Conservation (phyloP, 1,140 invertebrate genomes). For the Hylyphantes graminicola region DNA sequence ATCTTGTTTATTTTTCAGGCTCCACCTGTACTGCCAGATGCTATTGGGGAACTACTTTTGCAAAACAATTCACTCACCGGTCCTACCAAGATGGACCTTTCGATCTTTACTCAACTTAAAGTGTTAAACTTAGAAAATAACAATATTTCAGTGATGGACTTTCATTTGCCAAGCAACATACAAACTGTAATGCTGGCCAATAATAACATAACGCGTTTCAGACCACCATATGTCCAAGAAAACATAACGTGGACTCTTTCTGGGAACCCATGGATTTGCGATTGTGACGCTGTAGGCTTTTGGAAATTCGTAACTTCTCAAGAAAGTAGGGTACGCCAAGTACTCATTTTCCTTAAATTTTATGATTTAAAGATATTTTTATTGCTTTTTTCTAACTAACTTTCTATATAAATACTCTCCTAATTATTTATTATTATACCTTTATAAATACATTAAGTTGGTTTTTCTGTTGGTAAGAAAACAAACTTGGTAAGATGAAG, state of each 20-base stretch:
- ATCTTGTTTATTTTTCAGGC: background rate
- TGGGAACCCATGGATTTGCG: constrained; percentile 39
- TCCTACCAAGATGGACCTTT: background rate
- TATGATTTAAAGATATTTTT: background rate
- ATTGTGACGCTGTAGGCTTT: constrained; percentile 28
- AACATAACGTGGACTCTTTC: constrained; percentile 12
- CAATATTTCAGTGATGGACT: background rate
- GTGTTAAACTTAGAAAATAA: constrained; percentile 23
- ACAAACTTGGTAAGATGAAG: no score
- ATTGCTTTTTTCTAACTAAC: no score
- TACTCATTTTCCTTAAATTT: background rate
- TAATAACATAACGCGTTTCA: constrained; percentile 15
- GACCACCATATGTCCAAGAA: background rate
- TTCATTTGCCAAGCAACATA: constrained; percentile 18
- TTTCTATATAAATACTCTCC: no score
- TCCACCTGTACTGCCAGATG: constrained; percentile 1
- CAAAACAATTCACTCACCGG: constrained; percentile 5
- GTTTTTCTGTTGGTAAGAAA: no score
- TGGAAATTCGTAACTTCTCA: background rate
- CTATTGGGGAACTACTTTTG: constrained; percentile 15
- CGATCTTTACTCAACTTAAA: background rate
- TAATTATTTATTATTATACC: no score
- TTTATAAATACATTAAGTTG: no score
- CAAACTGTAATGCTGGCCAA: constrained; percentile 2
- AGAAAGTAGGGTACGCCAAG: background rate